Conservation (phyloP, 1,140 invertebrate genomes). For the Lucilia sericata region DNA sequence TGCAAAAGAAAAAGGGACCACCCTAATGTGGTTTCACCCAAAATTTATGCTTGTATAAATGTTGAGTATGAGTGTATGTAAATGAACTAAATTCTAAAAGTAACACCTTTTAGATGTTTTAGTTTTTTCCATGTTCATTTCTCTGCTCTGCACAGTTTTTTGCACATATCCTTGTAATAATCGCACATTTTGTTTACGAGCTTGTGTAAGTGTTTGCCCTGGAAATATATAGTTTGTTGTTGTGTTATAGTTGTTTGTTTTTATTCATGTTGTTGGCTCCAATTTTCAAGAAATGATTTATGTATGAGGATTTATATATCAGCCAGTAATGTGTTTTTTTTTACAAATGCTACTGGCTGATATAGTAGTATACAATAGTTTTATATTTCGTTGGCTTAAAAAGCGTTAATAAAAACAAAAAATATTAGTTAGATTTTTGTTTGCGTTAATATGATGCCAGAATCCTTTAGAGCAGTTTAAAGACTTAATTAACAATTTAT, state of each 20-base stretch:
- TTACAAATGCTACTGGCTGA: not conserved
- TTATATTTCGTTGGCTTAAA: not conserved
- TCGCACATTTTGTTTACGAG: too few relatives aligned
- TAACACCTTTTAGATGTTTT: conserved; percentile 11
- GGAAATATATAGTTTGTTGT: not conserved
- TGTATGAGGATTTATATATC: not conserved
- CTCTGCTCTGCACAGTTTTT: too few relatives aligned
- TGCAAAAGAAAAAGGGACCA: too few relatives aligned
- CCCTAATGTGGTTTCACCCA: too few relatives aligned
- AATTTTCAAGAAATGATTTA: conserved; percentile 11
- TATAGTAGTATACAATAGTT: too few relatives aligned
- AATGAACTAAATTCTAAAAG: not conserved
- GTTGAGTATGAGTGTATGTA: not conserved
- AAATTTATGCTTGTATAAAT: not conserved
- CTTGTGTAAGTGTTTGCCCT: not conserved
- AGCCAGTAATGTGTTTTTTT: not conserved
- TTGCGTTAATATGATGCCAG: conserved; percentile 7
- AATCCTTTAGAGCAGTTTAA: not conserved
- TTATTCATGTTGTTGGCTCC: not conserved
- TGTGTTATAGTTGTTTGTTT: not conserved
- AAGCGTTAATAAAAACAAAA: not conserved
- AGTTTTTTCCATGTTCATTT: too few relatives aligned
- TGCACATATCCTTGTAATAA: too few relatives aligned
- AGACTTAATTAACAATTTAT: conserved; percentile 17
- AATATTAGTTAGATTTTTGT: not conserved